A percentile compares a stretch with the other conserved stretches of the same genome.
phyloP scores from a whole-genome alignment of 2,113 vertebrate species.

The Typhlomys cinereus region DNA sequence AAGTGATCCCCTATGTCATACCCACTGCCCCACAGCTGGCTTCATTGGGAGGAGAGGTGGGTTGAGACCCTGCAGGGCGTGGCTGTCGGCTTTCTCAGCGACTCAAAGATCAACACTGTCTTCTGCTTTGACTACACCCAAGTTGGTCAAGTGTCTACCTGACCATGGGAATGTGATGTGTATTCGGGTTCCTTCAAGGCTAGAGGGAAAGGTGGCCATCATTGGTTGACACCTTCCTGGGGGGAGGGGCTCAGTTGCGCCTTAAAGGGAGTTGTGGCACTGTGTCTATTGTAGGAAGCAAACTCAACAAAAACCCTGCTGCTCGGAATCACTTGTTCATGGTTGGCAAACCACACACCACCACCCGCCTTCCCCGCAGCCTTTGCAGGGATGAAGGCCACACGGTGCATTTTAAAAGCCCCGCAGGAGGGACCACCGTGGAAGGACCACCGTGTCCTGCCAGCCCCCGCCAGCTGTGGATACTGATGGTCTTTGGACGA shows the following conservation, averaged over 20 bases:
- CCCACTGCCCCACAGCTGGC: background rate
- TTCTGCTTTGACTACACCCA: background rate
- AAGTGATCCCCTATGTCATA: background rate
- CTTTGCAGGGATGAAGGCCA: background rate
- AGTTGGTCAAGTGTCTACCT: background rate
- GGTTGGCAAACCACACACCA: fast-evolving
- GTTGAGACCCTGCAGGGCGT: background rate
- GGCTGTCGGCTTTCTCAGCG: background rate
- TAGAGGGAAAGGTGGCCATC: background rate
- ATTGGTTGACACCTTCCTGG: background rate
- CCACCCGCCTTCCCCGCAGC: background rate
- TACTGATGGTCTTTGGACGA: background rate
- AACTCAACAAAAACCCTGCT: background rate
- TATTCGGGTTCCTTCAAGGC: background rate
- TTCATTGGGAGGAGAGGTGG: too few species aligned
- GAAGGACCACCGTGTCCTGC: background rate
- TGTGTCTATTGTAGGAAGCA: background rate
- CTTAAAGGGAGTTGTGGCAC: background rate
- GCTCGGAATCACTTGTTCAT: background rate
- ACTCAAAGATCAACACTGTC: background rate
- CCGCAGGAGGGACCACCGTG: background rate
- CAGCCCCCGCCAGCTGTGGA: fast-evolving
- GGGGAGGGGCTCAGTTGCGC: background rate
- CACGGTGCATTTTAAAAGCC: background rate
- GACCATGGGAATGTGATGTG: background rate